Conservation (phyloP, 2,888 invertebrate species). For the Chrysolina americana region DNA sequence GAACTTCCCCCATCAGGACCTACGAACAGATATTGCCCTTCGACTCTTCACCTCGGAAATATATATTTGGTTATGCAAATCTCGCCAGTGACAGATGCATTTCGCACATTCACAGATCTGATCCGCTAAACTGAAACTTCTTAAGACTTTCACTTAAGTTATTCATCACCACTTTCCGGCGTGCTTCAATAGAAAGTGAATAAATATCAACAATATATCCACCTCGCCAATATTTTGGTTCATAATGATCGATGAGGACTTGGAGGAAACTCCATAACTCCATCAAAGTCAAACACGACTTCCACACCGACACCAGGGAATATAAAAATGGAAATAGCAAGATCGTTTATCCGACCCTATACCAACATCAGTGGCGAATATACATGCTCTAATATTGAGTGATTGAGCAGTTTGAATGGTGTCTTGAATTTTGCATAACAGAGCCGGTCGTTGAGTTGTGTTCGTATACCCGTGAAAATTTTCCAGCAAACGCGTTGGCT, state of each 20-base stretch:
- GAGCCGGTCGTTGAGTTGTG: constrained; percentile 26
- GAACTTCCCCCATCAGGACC: no score
- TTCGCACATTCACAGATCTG: no score
- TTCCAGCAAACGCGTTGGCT: constrained; percentile 32
- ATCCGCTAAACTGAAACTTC: background rate
- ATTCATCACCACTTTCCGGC: no score
- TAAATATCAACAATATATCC: background rate
- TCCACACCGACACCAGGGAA: constrained; percentile 38
- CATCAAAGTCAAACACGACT: constrained; percentile 41
- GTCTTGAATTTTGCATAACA: constrained; percentile 41
- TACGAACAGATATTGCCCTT: no score
- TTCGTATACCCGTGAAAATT: constrained; percentile 41
- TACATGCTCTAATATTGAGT: constrained; percentile 36
- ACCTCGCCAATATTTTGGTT: constrained; percentile 1
- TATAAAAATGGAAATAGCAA: constrained; percentile 43
- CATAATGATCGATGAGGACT: constrained; percentile 41
- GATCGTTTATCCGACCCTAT: constrained; percentile 35
- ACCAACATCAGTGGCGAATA: constrained; percentile 35
- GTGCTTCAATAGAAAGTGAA: background rate
- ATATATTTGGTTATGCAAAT: no score
- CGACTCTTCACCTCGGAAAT: no score
- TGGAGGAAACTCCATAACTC: constrained; percentile 37
- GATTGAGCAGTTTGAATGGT: constrained; percentile 40
- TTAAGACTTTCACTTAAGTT: no score
- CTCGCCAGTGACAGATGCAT: no score